Evolutionary conservation across 2,888 invertebrate species (phyloP).

Genomic region (Rhodophaea formosa): DNA sequence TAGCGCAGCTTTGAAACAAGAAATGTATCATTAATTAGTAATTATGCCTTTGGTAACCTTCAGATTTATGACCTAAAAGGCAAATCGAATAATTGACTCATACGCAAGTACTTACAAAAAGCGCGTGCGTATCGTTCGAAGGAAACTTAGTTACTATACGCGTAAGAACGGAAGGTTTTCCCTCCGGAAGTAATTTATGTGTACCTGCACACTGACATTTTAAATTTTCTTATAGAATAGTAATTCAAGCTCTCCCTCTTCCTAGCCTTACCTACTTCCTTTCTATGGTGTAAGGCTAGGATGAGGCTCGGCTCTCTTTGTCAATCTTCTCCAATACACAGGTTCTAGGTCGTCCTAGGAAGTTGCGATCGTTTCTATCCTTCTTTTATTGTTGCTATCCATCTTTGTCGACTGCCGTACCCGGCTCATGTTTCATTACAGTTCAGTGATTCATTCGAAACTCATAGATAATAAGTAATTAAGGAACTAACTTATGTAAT

Average conservation of each 20-base stretch:
- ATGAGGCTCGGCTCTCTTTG: too few species aligned
- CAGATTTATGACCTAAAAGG: constrained; percentile 2
- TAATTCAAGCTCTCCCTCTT: not conserved
- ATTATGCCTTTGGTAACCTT: not conserved
- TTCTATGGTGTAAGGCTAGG: too few species aligned
- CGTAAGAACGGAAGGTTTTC: constrained; percentile 52
- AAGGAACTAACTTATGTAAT: too few species aligned
- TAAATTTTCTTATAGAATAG: constrained; percentile 25
- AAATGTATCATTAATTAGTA: not conserved
- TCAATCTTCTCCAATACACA: too few species aligned
- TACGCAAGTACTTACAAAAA: not conserved
- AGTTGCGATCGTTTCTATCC: too few species aligned
- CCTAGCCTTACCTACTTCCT: too few species aligned
- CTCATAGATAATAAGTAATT: too few species aligned
- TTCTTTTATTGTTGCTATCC: too few species aligned
- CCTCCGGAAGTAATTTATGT: constrained; percentile 41
- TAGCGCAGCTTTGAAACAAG: not conserved
- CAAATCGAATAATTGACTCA: not conserved
- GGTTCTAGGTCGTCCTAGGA: too few species aligned
- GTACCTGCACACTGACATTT: constrained; percentile 36
- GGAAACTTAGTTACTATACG: constrained; percentile 34
- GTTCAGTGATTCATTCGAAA: too few species aligned
- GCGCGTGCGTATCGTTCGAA: not conserved
- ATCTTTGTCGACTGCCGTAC: too few species aligned
- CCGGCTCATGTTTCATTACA: too few species aligned